Evolutionary conservation across 2,888 invertebrate species (phyloP).

Genomic region (Epinotia ramella): DNA sequence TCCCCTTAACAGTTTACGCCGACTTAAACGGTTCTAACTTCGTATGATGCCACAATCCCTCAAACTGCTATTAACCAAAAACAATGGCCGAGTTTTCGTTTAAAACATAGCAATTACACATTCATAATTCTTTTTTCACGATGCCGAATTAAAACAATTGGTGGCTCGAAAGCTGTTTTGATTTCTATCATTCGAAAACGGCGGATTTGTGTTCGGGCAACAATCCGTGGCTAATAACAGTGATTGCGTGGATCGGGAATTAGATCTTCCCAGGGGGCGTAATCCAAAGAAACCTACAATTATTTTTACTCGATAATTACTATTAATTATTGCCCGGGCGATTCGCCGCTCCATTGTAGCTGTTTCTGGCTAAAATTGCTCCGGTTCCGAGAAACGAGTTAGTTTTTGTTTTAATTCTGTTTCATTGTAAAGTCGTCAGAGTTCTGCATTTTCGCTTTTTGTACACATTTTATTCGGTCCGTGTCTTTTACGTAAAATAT

Average conservation of each 20-base stretch:
- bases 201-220: conserved; percentile 55
- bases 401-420: conserved; percentile 47
- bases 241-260: conserved; percentile 68
- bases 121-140: conserved; percentile 76
- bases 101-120: conserved; percentile 75
- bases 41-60: conserved; percentile 36
- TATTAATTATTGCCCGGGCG: conserved; percentile 72
- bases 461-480: conserved; percentile 32
- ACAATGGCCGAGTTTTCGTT: conserved; percentile 70
- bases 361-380: conserved; percentile 46
- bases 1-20: not conserved
- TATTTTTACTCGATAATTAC: conserved; percentile 74
- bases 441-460: conserved; percentile 46
- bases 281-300: conserved; percentile 71
- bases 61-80: conserved; percentile 67
- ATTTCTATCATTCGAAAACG: conserved; percentile 66
- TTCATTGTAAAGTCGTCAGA: conserved; percentile 48
- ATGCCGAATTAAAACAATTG: conserved; percentile 78
- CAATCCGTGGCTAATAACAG: conserved; percentile 65
- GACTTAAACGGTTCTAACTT: conserved; percentile 25
- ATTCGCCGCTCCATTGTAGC: conserved; percentile 57
- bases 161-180: conserved; percentile 63
- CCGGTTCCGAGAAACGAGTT: conserved; percentile 42
- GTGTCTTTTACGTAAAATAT: conserved; percentile 19
- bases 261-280: conserved; percentile 64